phyloP scores from a whole-genome alignment of 1,140 invertebrate genomes.

The Bombus turneri region DNA sequence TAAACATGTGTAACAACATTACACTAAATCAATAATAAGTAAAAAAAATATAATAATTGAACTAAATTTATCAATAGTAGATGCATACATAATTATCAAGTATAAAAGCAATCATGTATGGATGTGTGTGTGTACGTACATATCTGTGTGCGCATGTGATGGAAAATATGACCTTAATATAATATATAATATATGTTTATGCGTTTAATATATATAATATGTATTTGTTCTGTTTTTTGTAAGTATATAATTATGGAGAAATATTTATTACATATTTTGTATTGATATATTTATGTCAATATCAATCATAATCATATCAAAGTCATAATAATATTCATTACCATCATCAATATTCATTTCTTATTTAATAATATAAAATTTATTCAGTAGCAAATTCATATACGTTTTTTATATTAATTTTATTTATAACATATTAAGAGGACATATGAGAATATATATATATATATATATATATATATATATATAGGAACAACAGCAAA shows the following conservation, averaged over 20 bases:
- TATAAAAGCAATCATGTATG: not conserved
- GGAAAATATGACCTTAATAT: not conserved
- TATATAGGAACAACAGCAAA: not conserved
- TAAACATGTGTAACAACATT: not conserved
- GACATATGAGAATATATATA: too few relatives aligned
- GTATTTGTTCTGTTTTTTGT: not conserved
- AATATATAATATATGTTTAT: not conserved
- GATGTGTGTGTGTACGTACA: too few relatives aligned
- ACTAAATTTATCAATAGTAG: not conserved
- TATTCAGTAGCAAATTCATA: not conserved
- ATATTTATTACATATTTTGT: not conserved
- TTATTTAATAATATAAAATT: not conserved
- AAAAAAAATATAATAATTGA: not conserved
- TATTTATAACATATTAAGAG: not conserved
- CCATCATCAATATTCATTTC: not conserved
- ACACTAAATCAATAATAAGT: not conserved
- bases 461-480: too few relatives aligned
- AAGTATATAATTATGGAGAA: not conserved
- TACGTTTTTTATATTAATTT: not conserved
- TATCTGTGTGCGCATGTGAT: not conserved
- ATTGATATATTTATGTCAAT: not conserved
- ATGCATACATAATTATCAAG: too few relatives aligned
- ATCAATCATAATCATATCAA: not conserved
- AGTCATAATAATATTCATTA: too few relatives aligned
- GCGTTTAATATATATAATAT: not conserved